phyloP scores from a whole-genome alignment of 2,888 invertebrate species.

The Argyresthia albistria region DNA sequence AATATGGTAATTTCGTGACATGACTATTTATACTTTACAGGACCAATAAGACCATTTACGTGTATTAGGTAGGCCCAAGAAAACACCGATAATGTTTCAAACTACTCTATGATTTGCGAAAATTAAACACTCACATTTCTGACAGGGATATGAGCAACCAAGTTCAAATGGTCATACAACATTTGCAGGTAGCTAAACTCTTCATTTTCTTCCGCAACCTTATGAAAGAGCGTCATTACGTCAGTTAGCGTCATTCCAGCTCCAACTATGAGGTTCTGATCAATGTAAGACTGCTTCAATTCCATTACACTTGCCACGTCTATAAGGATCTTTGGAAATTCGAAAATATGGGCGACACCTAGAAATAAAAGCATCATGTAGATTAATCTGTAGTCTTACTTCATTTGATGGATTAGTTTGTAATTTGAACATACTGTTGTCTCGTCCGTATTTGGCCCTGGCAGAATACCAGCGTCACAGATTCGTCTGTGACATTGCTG shows the following conservation, averaged over 20 bases:
- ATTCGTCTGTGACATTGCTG: too few relatives aligned
- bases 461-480: too few relatives aligned
- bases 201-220: constrained; percentile 20
- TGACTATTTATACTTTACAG: too few relatives aligned
- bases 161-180: constrained; percentile 73
- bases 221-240: constrained; percentile 53
- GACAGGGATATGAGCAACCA: constrained; percentile 79
- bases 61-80: too few relatives aligned
- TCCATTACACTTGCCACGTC: constrained; percentile 73
- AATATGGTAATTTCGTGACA: too few relatives aligned
- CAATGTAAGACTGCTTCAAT: constrained; percentile 47
- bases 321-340: constrained; percentile 42
- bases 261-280: constrained; percentile 65
- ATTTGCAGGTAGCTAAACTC: constrained; percentile 72
- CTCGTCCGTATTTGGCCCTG: too few relatives aligned
- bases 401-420: background rate
- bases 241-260: constrained; percentile 68
- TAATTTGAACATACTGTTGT: too few relatives aligned
- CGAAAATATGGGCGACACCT: constrained; percentile 25
- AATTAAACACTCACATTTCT: constrained; percentile 72
- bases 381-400: constrained; percentile 5
- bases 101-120: background rate
- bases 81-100: background rate
- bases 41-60: too few relatives aligned
- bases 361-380: background rate